Base-by-base conservation (phyloP, 2,113 vertebrate species). In the Trogon melanurus region DNA sequence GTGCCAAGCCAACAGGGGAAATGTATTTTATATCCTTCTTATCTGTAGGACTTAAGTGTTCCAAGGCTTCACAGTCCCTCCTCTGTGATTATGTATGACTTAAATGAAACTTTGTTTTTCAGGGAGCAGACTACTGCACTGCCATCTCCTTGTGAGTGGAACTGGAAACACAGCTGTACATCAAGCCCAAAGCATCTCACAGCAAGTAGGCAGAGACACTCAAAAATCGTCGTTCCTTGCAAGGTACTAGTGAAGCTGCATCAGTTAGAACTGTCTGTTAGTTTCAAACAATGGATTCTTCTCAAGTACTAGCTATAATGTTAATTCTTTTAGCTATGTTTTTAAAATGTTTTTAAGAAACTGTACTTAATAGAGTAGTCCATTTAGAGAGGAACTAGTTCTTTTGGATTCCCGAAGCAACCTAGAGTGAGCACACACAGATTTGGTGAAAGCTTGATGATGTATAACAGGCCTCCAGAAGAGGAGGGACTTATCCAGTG, bases 81-180 rank as follows among this genome's bases (percentile, higher is more conserved):
- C 41, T 32, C 17, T 61, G 53, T 80, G 47, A 27, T 79, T 67
- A 6, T 17, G 32, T 0, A 1, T 71, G 13, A 51, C 85, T 92
- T 66, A 66, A 83, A 96, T 29, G 21, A 25, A 51, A n/a, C 29
- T 64, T 80, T 97, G 32, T 95, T 94, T 97, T 98, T 70, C 93
- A 98, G 98, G 92, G 97, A 95, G 34, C 96, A 71, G 62, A 95
- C 84, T 34, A 79, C 96, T 47, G 84, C 98, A 1, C 85, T 98
- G 18, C 96, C 98, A 2, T 98, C 98, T 87, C 98, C 98, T 87
- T 98, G 98, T 70, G 97, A 96, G 90, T 98, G 98, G 98, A 95
- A 98, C 83, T 95, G 96, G 97, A 87, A 97, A 29, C 65, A 80
- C 58, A 56, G 73, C 90, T 93, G 50, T 67, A 84, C 78, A 18